Base-by-base conservation (phyloP, 2,888 invertebrate genomes). In the Agelastica alni region DNA sequence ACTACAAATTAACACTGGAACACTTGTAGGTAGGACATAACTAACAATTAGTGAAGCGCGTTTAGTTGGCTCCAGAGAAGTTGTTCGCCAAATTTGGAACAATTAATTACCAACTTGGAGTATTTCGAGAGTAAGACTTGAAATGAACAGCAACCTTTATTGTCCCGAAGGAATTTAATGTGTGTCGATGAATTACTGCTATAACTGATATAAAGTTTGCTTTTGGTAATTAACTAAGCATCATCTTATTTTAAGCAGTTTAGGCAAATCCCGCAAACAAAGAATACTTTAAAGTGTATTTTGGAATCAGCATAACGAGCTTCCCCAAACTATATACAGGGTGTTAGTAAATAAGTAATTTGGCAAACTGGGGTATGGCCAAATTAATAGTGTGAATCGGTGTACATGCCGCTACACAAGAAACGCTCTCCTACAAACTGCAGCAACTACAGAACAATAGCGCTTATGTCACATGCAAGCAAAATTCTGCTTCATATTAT, bases 91-190 rank as follows among this genome's bases (percentile, higher is more conserved):
- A 70, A 69, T 70, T 70, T 64, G 61, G 49, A 66, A 70, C 70
- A 71, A 71, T 71, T 70, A 71, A 71, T 72, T 71, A 70, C 66
- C 56, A 66, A 69, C 64, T 70, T 64, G 49, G 66, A 67, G 60
- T 67, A 12, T 20, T 41, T 30, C 30, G 41, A 47, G 26, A 26
- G 30, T 62, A 64, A 63, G 61, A 62, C 60, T 61, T 62, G 60
- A 54, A 55, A 60, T 60, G 63, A 62, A 59, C 56, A 61, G 56
- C 60, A 64, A 64, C 66, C 67, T 66, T 66, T 66, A 66, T 69
- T 63, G 67, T 60, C 62, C 54, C 60, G 53, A 53, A 53, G 60
- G 63, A 69, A 66, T 69, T 65, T 65, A 68, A 68, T 64, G 68
- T n/a, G n/a, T 67, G 64, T 66, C 67, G 63, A 64, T 66, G 67